Evolutionary conservation across 1,140 invertebrate species (phyloP).

Genomic region (Trichonephila inaurata): DNA sequence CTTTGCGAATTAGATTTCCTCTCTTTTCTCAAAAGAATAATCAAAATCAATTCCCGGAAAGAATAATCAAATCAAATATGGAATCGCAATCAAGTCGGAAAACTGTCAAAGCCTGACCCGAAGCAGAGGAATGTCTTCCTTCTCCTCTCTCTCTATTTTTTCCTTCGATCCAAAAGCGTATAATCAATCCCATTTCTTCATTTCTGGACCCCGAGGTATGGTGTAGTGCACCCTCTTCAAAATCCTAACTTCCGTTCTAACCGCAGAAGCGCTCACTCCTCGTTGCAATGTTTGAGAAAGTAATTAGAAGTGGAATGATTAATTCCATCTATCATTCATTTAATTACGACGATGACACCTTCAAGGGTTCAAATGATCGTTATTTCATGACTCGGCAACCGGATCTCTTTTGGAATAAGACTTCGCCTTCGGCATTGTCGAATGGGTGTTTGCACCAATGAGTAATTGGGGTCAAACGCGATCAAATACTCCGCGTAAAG

Average conservation of each 20-base stretch:
- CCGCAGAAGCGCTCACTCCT: background rate
- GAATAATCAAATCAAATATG: slow-evolving; percentile 13
- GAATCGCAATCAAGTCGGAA: background rate
- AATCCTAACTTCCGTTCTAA: background rate
- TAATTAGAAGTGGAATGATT: slow-evolving; percentile 33
- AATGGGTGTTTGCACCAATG: slow-evolving; percentile 12
- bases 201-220: background rate
- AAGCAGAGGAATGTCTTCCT: background rate
- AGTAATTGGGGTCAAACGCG: slow-evolving; percentile 26
- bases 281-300: slow-evolving; percentile 26
- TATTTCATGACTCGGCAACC: slow-evolving; percentile 30
- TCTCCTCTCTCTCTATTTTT: background rate
- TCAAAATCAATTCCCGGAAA: background rate
- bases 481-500: background rate
- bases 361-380: slow-evolving; percentile 20
- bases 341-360: slow-evolving; percentile 36
- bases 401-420: slow-evolving; percentile 20
- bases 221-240: background rate
- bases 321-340: slow-evolving; percentile 38
- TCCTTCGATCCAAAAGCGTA: background rate
- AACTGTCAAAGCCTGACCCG: background rate
- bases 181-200: slow-evolving; percentile 3
- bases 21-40: slow-evolving; percentile 1
- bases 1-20: background rate
- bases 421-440: slow-evolving; percentile 22